phyloP scores from a whole-genome alignment of 2,888 invertebrate genomes.

The Ditylenchus weischeri region DNA sequence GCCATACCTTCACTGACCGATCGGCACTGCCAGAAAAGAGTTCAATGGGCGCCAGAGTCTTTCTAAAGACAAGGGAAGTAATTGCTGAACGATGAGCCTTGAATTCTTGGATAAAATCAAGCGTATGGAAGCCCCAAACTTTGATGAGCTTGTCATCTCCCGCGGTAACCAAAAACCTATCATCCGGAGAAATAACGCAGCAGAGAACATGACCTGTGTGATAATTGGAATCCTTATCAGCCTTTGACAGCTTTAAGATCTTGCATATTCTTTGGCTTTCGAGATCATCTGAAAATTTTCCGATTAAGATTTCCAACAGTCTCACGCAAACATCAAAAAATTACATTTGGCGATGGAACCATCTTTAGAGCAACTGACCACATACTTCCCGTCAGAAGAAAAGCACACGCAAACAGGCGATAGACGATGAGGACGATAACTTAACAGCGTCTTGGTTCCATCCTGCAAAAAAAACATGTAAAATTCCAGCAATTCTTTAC shows the following conservation, averaged over 20 bases:
- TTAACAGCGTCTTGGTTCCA: slow-evolving; percentile 39
- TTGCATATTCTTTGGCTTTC: slow-evolving; percentile 43
- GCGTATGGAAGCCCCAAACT: slow-evolving; percentile 49
- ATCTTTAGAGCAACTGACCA: slow-evolving; percentile 53
- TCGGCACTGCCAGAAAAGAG: slow-evolving; percentile 53
- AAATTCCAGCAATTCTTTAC: no score
- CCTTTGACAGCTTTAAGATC: slow-evolving; percentile 39
- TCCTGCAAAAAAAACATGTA: no score
- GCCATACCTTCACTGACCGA: slow-evolving; percentile 43
- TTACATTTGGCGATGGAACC: slow-evolving; percentile 54
- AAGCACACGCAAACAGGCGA: slow-evolving; percentile 42
- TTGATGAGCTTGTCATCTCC: slow-evolving; percentile 50
- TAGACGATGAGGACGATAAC: slow-evolving; percentile 44
- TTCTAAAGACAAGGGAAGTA: slow-evolving; percentile 46
- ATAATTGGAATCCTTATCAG: slow-evolving; percentile 30
- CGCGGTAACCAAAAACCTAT: slow-evolving; percentile 47
- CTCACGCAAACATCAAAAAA: slow-evolving; percentile 7
- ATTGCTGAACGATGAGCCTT: slow-evolving; percentile 47
- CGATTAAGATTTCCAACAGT: no score
- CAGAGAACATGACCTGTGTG: slow-evolving; percentile 48
- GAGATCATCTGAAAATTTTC: slow-evolving; percentile 40
- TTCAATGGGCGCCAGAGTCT: slow-evolving; percentile 36
- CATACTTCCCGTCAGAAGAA: slow-evolving; percentile 41
- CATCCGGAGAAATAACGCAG: slow-evolving; percentile 51
- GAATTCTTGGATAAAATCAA: slow-evolving; percentile 45